A percentile compares a stretch with the other conserved stretches of the same genome.
Evolutionary conservation across 2,888 invertebrate species (phyloP).

Genomic region (Phengaris alcon): DNA sequence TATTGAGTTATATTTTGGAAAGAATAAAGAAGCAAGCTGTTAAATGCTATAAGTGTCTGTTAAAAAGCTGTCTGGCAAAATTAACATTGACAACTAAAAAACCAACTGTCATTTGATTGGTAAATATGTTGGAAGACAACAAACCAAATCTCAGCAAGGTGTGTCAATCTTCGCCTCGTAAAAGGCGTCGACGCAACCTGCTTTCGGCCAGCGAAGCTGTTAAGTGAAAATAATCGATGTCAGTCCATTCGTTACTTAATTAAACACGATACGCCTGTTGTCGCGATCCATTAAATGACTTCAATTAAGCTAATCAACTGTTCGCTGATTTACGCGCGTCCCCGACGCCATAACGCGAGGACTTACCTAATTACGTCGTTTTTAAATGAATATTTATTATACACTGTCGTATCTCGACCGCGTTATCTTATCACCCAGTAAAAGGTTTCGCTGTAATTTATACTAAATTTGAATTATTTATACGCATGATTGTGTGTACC

Average conservation of each 20-base stretch:
- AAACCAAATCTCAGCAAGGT: background rate
- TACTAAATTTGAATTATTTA: conserved; percentile 20
- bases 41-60: background rate
- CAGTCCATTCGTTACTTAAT: conserved; percentile 73
- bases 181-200: conserved; percentile 18
- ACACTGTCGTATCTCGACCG: conserved; percentile 28
- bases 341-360: conserved; percentile 37
- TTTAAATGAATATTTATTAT: conserved; percentile 48
- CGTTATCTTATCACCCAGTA: conserved; percentile 31
- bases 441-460: conserved; percentile 20
- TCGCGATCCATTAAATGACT: conserved; percentile 69
- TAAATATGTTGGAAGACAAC: background rate
- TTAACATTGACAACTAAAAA: background rate
- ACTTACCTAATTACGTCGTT: conserved; percentile 44
- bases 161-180: conserved; percentile 4
- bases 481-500: background rate
- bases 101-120: background rate
- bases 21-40: no score
- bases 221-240: conserved; percentile 68
- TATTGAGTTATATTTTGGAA: no score
- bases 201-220: conserved; percentile 29
- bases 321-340: conserved; percentile 64
- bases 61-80: background rate
- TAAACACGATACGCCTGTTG: conserved; percentile 71
- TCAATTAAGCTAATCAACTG: conserved; percentile 73